phyloP scores from a whole-genome alignment of 2,113 vertebrate species.

The Perognathus longimembris region DNA sequence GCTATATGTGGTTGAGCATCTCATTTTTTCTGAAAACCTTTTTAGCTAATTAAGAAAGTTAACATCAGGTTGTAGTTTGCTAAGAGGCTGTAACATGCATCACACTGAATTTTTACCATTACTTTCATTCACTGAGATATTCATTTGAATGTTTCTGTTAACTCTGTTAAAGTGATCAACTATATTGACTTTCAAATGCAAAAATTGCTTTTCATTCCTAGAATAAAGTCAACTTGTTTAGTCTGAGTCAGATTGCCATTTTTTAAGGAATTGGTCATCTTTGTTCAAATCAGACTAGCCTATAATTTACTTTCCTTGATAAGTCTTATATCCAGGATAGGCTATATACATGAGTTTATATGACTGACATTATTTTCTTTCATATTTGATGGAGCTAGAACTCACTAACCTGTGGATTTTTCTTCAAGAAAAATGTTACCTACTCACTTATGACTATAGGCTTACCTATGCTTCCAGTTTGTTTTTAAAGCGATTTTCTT shows the following conservation, averaged over 20 bases:
- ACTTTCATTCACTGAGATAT: background rate
- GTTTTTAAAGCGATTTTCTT: background rate
- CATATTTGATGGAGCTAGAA: background rate
- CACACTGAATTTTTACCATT: background rate
- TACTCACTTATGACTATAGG: background rate
- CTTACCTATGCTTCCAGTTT: constrained; percentile 2
- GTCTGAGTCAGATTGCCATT: background rate
- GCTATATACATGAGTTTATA: background rate
- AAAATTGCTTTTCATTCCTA: constrained; percentile 34
- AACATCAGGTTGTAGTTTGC: constrained; percentile 27
- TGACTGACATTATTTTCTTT: background rate
- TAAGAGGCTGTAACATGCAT: background rate
- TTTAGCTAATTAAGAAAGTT: background rate
- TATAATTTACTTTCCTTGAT: background rate
- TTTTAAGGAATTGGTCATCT: background rate
- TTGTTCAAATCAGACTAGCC: background rate
- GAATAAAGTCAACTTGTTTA: constrained; percentile 9
- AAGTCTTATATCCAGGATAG: background rate
- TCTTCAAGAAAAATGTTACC: background rate
- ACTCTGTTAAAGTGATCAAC: constrained; percentile 20
- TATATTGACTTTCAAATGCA: background rate
- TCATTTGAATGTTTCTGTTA: background rate
- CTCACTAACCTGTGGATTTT: background rate
- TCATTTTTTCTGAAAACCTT: background rate
- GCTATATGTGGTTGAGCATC: background rate